These are phyloP conservation scores for Diploptera punctata DNA, from an alignment of 2,888 invertebrate genomes.

Conservation along the genomic window DNA sequence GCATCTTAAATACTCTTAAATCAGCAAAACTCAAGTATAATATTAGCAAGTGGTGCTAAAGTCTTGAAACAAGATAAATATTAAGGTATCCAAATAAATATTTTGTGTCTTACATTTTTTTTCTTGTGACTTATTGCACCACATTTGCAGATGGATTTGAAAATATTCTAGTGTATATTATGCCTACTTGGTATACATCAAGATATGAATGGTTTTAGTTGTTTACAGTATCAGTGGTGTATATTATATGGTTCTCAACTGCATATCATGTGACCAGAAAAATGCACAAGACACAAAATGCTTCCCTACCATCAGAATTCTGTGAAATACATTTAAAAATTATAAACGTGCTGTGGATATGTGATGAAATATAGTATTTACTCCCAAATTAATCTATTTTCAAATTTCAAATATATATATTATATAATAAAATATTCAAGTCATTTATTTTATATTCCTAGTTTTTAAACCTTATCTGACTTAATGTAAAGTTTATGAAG, in stretches of 20 bases:
- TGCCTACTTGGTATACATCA: background rate
- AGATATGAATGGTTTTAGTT: background rate
- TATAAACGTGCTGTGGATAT: too few species aligned
- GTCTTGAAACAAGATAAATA: background rate
- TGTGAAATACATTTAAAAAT: too few species aligned
- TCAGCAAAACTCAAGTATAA: background rate
- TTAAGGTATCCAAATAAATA: conserved; percentile 4
- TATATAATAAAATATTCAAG: too few species aligned
- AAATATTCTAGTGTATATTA: background rate
- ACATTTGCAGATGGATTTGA: background rate
- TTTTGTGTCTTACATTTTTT: background rate
- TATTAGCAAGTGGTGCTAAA: conserved; percentile 7
- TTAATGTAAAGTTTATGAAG: too few species aligned
- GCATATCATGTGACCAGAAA: too few species aligned
- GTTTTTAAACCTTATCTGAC: too few species aligned
- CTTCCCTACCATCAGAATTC: too few species aligned
- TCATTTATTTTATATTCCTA: too few species aligned
- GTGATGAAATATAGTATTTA: too few species aligned
- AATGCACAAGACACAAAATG: too few species aligned
- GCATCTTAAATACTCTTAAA: conserved; percentile 7
- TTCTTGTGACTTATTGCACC: background rate
- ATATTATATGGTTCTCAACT: background rate
- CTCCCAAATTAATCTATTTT: too few species aligned
- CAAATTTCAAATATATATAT: too few species aligned
- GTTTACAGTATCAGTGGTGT: conserved; percentile 5